phyloP scores from a whole-genome alignment of 2,113 vertebrate genomes.

The Leptocoma aspasia region DNA sequence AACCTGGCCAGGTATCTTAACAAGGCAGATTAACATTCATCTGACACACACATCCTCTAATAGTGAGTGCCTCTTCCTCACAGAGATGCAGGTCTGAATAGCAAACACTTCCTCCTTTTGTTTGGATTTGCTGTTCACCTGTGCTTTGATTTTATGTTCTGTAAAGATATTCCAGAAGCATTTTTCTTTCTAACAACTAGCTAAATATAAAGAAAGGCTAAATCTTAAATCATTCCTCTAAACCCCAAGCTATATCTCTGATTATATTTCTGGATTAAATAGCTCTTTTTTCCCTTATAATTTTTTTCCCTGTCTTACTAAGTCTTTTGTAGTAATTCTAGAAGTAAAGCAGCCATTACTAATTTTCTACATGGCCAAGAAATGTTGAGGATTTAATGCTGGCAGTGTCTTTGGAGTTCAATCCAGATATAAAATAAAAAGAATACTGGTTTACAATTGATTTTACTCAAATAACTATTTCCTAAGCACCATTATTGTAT shows the following conservation, averaged over 20 bases:
- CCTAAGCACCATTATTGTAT: conserved; percentile 34
- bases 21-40: conserved; percentile 44
- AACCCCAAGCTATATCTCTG: neutral
- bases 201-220: conserved; percentile 17
- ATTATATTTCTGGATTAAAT: conserved; percentile 17
- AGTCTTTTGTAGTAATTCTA: conserved; percentile 17
- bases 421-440: conserved; percentile 30
- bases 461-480: conserved; percentile 33
- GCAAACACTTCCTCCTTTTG: neutral
- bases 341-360: neutral
- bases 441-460: neutral
- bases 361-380: conserved; percentile 13
- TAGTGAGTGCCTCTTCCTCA: conserved; percentile 1
- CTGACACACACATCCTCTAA: conserved; percentile 1
- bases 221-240: neutral
- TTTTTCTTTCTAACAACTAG: conserved; percentile 11
- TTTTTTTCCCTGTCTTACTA: neutral
- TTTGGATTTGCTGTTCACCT: conserved; percentile 1
- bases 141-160: conserved; percentile 34
- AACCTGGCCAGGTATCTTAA: neutral
- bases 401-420: conserved; percentile 8
- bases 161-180: neutral
- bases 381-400: neutral
- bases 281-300: neutral
- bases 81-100: conserved; percentile 25